A percentile compares a stretch with the other conserved stretches of the same genome.
Evolutionary conservation across 2,797 vertebrate genomes (phyloP).

Genomic region (Arnoldichthys spilopterus): DNA sequence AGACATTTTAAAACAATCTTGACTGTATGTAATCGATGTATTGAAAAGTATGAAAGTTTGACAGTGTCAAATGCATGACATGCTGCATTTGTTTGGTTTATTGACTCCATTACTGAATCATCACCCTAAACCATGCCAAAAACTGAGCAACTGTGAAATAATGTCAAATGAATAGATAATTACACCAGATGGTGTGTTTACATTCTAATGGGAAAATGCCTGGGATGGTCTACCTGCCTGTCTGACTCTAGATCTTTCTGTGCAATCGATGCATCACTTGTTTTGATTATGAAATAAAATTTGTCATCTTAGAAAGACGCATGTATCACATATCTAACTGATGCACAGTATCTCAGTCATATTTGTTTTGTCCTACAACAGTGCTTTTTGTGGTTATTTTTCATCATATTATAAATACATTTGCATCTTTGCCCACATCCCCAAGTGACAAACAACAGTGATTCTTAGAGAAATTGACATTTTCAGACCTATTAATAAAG

Average conservation of each 20-base stretch:
- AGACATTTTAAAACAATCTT: background rate
- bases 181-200: conserved; percentile 1
- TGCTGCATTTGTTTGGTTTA: background rate
- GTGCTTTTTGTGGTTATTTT: background rate
- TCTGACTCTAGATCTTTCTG: background rate
- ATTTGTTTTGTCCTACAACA: background rate
- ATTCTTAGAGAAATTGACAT: background rate
- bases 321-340: background rate
- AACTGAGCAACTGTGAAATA: background rate
- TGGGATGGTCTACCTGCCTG: background rate
- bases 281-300: conserved; percentile 18
- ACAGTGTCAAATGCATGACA: conserved; percentile 9
- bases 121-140: background rate
- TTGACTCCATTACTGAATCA: background rate
- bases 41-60: background rate
- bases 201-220: background rate
- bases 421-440: background rate
- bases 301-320: background rate
- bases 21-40: background rate
- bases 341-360: background rate
- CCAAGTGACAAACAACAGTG: background rate
- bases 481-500: background rate
- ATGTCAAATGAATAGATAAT: background rate
- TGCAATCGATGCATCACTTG: background rate
- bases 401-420: background rate